These are phyloP conservation scores for Idris sp. DNA, from an alignment of 1,140 invertebrate genomes.

Conservation along the genomic window DNA sequence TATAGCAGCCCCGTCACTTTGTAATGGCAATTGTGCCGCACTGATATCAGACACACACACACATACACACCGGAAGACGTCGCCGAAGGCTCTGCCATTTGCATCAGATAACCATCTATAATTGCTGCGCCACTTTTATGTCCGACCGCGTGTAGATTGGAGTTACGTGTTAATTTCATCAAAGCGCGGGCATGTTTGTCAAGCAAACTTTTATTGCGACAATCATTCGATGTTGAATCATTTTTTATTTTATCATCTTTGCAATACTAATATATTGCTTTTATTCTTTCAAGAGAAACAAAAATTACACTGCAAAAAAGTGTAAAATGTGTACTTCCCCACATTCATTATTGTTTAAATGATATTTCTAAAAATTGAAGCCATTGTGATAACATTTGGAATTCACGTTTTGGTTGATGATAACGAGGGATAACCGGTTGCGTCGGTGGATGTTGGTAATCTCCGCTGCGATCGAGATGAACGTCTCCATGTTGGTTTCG, in stretches of 20 bases:
- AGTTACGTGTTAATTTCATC: conserved; percentile 44
- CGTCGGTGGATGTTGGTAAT: conserved; percentile 61
- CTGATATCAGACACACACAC: too few relatives aligned
- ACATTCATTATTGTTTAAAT: too few relatives aligned
- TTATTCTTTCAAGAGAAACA: too few relatives aligned
- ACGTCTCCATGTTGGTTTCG: conserved; percentile 3
- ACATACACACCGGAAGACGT: conserved; percentile 59
- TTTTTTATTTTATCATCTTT: too few relatives aligned
- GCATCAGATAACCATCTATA: conserved; percentile 55
- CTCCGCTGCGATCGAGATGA: conserved; percentile 50
- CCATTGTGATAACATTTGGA: too few relatives aligned
- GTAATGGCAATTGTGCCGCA: conserved; percentile 24
- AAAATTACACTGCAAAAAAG: too few relatives aligned
- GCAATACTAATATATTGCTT: too few relatives aligned
- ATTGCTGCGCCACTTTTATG: conserved; percentile 54
- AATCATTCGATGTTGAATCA: too few relatives aligned
- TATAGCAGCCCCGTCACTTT: conserved; percentile 23
- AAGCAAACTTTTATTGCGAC: conserved; percentile 31
- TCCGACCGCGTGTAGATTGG: conserved; percentile 27
- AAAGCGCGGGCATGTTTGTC: conserved; percentile 38
- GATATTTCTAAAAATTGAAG: not conserved
- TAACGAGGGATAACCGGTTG: conserved; percentile 59
- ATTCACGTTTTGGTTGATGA: conserved; percentile 30
- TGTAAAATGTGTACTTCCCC: too few relatives aligned
- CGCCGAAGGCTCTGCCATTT: conserved; percentile 58